Conservation (phyloP, 2,113 vertebrate genomes). For the Anarrhichthys ocellatus region DNA sequence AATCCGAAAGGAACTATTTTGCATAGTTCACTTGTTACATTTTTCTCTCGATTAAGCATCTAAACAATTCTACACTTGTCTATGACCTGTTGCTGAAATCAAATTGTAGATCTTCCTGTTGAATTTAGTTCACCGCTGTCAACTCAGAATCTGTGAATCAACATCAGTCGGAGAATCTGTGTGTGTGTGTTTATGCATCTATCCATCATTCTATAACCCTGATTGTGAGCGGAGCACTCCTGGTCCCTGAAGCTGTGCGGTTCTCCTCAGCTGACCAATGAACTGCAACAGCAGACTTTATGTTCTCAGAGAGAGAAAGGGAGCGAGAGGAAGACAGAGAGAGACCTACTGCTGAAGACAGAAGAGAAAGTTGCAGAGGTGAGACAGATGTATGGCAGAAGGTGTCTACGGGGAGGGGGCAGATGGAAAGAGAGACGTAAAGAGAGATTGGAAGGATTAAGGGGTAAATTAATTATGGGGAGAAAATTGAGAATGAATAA, state of each 20-base stretch:
- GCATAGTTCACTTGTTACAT: not conserved
- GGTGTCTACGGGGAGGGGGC: not conserved
- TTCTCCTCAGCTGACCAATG: constrained; percentile 58
- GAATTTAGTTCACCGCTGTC: constrained; percentile 6
- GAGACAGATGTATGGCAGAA: constrained; percentile 8
- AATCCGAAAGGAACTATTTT: not conserved
- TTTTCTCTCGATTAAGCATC: not conserved
- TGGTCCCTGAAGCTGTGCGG: constrained; percentile 41
- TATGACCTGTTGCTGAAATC: not conserved
- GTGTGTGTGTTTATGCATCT: not conserved
- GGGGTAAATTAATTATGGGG: not conserved
- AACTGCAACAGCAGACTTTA: constrained; percentile 45
- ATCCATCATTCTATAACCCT: constrained; percentile 3
- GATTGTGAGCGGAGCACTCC: constrained; percentile 27
- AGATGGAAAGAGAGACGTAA: not conserved
- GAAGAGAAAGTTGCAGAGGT: constrained; percentile 8
- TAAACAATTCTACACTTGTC: not conserved
- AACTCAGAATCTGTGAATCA: not conserved
- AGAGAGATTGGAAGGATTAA: not conserved
- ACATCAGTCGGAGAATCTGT: not conserved
- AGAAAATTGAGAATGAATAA: not conserved
- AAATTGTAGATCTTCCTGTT: not conserved
- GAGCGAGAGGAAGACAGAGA: not conserved
- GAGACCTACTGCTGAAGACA: not conserved
- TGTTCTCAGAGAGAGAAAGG: constrained; percentile 21